Percentiles rank a stretch among this genome's conserved stretches.
Conservation (phyloP, 2,113 vertebrate genomes). For the Thamnaconus septentrionalis region DNA sequence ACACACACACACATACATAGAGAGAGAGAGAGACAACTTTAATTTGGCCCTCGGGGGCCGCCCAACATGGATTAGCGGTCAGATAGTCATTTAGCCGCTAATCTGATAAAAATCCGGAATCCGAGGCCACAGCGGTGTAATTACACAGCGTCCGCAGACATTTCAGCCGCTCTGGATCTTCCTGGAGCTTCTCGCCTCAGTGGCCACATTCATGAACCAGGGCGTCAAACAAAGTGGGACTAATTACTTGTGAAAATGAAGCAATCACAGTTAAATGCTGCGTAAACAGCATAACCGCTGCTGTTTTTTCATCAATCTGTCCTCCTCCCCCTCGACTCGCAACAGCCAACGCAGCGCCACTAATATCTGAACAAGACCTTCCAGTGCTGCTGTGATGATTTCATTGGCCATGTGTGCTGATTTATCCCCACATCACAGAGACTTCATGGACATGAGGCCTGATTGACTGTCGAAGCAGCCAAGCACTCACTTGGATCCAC, state of each 20-base stretch:
- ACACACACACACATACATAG: constrained; percentile 56
- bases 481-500: not conserved
- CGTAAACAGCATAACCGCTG: constrained; percentile 1
- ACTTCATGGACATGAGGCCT: constrained; percentile 20
- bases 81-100: constrained; percentile 66
- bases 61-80: constrained; percentile 61
- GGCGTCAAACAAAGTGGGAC: constrained; percentile 9
- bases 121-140: constrained; percentile 55
- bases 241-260: constrained; percentile 30
- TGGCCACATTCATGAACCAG: constrained; percentile 24
- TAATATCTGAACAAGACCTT: not conserved
- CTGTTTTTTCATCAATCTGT: too few species aligned
- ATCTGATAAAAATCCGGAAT: constrained; percentile 64
- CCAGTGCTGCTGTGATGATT: constrained; percentile 30
- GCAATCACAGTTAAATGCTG: constrained; percentile 31
- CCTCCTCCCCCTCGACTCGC: too few species aligned
- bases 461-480: constrained; percentile 4
- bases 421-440: constrained; percentile 24
- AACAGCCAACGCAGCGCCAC: too few species aligned
- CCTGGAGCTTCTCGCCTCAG: constrained; percentile 19
- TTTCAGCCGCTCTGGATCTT: constrained; percentile 17
- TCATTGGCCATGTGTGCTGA: constrained; percentile 21
- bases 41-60: constrained; percentile 61
- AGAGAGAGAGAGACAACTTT: constrained; percentile 55
- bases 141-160: constrained; percentile 40